Conservation (phyloP, 2,797 vertebrate genomes). For the Neostethus bicornis region DNA sequence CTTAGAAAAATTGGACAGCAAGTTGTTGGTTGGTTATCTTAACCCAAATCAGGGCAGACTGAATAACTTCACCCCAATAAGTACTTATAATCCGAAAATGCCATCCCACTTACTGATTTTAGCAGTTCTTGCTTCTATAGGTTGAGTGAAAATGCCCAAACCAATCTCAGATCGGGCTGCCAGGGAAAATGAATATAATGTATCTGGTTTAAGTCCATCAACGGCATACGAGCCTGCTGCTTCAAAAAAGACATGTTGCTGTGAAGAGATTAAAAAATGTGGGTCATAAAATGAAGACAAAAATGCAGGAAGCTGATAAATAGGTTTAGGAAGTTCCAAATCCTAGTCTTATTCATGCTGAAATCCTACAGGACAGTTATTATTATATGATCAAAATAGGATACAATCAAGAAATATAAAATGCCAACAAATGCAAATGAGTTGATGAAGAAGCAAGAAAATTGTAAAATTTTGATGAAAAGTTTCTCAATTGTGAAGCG, state of each 20-base stretch:
- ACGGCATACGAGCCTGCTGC: slow-evolving; percentile 87
- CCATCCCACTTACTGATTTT: slow-evolving; percentile 90
- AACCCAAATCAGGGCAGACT: not conserved
- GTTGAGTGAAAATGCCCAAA: slow-evolving; percentile 89
- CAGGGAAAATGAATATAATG: slow-evolving; percentile 88
- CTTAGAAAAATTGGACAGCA: not conserved
- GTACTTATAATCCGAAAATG: not conserved
- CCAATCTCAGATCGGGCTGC: slow-evolving; percentile 91
- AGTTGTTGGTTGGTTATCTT: not conserved
- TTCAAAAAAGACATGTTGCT: slow-evolving; percentile 87
- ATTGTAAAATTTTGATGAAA: too few species aligned
- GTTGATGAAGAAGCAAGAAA: too few species aligned
- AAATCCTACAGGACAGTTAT: too few species aligned
- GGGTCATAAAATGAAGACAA: not conserved
- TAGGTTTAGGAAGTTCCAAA: not conserved
- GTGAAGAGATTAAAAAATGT: slow-evolving; percentile 43
- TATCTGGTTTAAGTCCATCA: slow-evolving; percentile 92
- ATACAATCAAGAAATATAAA: not conserved
- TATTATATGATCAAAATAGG: too few species aligned
- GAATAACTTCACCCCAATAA: not conserved
- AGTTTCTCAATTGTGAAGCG: too few species aligned
- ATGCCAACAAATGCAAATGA: not conserved
- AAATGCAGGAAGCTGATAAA: not conserved
- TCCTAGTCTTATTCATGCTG: too few species aligned
- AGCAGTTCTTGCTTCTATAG: slow-evolving; percentile 86